Conservation (phyloP, 1,140 invertebrate species). For the Magallana gigas region DNA sequence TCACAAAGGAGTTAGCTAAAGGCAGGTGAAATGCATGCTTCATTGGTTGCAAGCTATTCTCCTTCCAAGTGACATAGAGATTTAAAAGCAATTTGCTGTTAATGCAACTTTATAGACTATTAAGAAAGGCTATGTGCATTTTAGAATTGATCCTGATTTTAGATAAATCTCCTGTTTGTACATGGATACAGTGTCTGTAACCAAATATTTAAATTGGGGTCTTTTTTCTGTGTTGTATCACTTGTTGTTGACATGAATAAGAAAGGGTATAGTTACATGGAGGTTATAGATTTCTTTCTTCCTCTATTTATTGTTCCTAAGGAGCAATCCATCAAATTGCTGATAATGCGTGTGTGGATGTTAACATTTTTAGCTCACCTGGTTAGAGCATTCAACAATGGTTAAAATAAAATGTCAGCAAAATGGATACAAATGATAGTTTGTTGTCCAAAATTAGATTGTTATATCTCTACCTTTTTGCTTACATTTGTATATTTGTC, state of each 20-base stretch:
- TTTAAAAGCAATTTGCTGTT: constrained; percentile 25
- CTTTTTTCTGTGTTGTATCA: no score
- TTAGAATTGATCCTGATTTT: not conserved
- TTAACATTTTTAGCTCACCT: not conserved
- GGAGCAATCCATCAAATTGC: not conserved
- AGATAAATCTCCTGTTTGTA: not conserved
- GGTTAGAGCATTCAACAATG: not conserved
- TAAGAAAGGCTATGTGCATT: not conserved
- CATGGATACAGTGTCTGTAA: no score
- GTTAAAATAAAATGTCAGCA: not conserved
- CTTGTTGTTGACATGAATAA: no score
- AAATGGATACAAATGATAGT: not conserved
- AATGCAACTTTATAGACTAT: constrained; percentile 25
- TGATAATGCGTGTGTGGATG: not conserved
- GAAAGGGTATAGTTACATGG: no score
- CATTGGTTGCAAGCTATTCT: constrained; percentile 3
- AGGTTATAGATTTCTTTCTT: no score
- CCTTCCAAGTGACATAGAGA: not conserved
- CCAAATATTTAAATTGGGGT: no score
- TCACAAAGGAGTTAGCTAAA: not conserved
- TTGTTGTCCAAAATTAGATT: not conserved
- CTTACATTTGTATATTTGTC: no score
- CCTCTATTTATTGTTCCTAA: no score
- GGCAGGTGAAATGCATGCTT: not conserved
- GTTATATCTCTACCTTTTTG: no score